Evolutionary conservation across 2,888 invertebrate genomes (phyloP), one percentile per base, ranked within the genome.

Genomic region (Eurytoma adleriae): DNA sequence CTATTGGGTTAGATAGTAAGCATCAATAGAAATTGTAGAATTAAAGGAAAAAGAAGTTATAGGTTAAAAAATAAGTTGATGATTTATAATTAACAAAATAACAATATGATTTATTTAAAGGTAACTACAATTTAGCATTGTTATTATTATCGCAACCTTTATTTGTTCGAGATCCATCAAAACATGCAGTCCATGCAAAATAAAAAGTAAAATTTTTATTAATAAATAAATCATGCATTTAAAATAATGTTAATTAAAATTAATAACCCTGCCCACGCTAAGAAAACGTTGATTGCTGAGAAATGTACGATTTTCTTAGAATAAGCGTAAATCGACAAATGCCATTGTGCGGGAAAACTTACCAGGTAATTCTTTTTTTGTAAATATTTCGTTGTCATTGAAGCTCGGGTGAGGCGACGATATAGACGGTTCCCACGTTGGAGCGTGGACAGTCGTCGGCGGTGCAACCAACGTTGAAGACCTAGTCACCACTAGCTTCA

Each of bases 401-500:
- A 93, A 97, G 86, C 93, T 96, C 78, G 92, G 95, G 93, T 93
- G 96, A 85, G 90, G 94, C 85, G 92, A 92, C 85, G 92, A 93
- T 89, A 94, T 92, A 87, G 91, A 91, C 88, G 93, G 86, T 91
- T 93, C 93, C 93, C 93, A 93, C 1, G 88, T 88, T 7, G 90
- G 86, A 1, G 88, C 89, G 54, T 91, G 92, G 68, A 92, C 91
- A 12, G 93, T 92, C 48, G 92, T 92, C 50, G 95, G 97, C 4
- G 97, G 97, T 57, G 97, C 97, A 40, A 97, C 97, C 76, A 99
- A 92, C 18, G 97, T 96, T 4, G 99, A 99, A 20, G 98, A 98
- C 80, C 98, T 93, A 12, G 98, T 98, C 61, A 99, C 99, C 52
- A 99, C 97, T 79, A 98, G 92, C 91, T 99, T 99, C 71, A 99